These are phyloP conservation scores for Bos javanicus DNA, from an alignment of 2,113 vertebrate genomes.

Conservation along the genomic window DNA sequence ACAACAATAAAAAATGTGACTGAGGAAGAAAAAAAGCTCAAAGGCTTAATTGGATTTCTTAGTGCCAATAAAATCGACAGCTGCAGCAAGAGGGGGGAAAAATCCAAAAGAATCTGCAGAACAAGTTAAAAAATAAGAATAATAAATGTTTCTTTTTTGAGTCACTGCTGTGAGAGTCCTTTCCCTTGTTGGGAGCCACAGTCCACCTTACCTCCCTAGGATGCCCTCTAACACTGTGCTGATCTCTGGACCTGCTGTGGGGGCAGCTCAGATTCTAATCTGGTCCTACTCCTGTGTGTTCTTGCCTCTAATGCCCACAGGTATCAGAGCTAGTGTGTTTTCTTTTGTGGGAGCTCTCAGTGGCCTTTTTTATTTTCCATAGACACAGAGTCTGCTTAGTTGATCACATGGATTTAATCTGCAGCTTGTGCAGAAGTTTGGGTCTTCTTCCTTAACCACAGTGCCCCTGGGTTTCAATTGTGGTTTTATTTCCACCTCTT, in stretches of 20 bases:
- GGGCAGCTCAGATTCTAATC: background rate
- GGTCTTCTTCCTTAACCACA: background rate
- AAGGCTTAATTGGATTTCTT: background rate
- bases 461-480: background rate
- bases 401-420: background rate
- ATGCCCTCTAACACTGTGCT: background rate
- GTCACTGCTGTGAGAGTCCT: background rate
- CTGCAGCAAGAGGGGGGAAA: background rate
- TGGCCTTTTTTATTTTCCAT: background rate
- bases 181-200: accelerated
- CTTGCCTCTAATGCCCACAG: background rate
- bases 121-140: background rate
- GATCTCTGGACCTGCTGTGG: background rate
- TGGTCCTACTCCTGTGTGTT: background rate
- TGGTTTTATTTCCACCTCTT: background rate
- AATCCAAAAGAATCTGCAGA: background rate
- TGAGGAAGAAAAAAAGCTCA: background rate
- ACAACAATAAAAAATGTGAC: background rate
- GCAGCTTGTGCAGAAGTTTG: background rate
- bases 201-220: background rate
- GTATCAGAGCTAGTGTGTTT: background rate
- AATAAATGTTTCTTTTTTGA: background rate
- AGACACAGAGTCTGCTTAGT: background rate
- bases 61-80: background rate
- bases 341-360: background rate